These are phyloP conservation scores for Platanista minor DNA, from an alignment of 2,113 vertebrate species.

Conservation along the genomic window DNA sequence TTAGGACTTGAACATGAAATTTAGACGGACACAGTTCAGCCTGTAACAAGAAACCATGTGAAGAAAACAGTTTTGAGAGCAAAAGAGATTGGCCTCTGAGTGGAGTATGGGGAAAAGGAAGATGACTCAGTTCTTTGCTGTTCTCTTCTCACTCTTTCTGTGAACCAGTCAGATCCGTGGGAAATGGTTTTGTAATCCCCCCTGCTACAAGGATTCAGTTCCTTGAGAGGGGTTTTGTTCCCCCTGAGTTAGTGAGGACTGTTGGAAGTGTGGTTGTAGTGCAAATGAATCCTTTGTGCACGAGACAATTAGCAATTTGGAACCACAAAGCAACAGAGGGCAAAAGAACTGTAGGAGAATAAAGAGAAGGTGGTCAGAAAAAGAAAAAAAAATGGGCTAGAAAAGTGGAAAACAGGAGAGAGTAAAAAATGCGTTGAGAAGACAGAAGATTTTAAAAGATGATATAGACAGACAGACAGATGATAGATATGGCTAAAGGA, in stretches of 20 bases:
- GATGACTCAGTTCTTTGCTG: background rate
- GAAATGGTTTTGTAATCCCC: background rate
- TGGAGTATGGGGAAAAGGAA: background rate
- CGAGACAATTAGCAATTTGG: background rate
- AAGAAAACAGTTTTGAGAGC: background rate
- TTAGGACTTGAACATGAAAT: background rate
- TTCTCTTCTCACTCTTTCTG: background rate
- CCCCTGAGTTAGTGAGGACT: background rate
- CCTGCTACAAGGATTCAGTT: background rate
- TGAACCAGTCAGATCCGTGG: background rate
- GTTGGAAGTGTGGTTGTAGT: background rate
- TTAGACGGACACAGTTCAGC: background rate
- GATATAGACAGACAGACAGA: background rate
- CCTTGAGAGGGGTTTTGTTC: background rate
- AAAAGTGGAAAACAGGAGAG: background rate
- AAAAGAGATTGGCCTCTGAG: background rate
- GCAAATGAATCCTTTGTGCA: conserved; percentile 31
- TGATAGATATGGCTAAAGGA: background rate
- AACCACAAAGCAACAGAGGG: background rate
- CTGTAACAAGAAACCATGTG: background rate
- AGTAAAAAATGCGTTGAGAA: background rate
- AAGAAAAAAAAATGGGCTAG: background rate
- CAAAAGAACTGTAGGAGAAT: background rate
- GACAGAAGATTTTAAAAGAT: background rate
- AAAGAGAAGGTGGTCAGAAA: background rate